phyloP scores from a whole-genome alignment of 2,888 invertebrate genomes.

The Kryphioiulus occultus region DNA sequence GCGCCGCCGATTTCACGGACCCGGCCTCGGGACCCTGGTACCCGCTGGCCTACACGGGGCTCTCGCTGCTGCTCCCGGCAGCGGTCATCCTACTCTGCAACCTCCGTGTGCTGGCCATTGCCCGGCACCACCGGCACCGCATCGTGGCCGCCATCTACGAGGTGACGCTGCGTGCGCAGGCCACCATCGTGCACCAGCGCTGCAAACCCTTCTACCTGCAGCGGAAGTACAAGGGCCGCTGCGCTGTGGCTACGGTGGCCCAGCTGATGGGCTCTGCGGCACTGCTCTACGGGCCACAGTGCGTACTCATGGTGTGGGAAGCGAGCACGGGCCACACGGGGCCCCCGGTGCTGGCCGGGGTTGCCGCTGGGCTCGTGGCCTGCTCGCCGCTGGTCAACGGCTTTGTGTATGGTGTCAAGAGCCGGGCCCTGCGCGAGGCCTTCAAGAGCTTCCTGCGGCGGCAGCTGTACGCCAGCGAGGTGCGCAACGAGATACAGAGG shows the following conservation, averaged over 20 bases:
- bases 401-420: constrained; percentile 79
- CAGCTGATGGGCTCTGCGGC: constrained; percentile 77
- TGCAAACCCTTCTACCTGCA: constrained; percentile 77
- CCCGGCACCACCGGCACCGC: constrained; percentile 77
- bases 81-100: constrained; percentile 58
- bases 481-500: constrained; percentile 81
- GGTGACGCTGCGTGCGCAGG: constrained; percentile 82
- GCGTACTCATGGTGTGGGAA: constrained; percentile 75
- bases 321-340: constrained; percentile 59
- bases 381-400: constrained; percentile 78
- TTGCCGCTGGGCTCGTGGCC: constrained; percentile 72
- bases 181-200: constrained; percentile 67
- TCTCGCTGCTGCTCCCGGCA: constrained; percentile 57
- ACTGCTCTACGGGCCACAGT: constrained; percentile 77
- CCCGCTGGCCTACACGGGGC: constrained; percentile 56
- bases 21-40: constrained; percentile 54
- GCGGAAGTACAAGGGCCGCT: constrained; percentile 65
- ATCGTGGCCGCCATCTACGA: constrained; percentile 86
- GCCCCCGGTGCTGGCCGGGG: constrained; percentile 57
- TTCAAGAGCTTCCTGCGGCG: constrained; percentile 80
- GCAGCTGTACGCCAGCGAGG: constrained; percentile 78
- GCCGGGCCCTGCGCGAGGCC: constrained; percentile 74
- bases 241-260: constrained; percentile 73
- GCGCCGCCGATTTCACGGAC: constrained; percentile 51
- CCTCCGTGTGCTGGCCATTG: constrained; percentile 65